Percentiles rank a stretch among this genome's conserved stretches.
These are phyloP conservation scores for Hemithea aestivaria DNA, from an alignment of 2,888 invertebrate species.

Conservation along the genomic window DNA sequence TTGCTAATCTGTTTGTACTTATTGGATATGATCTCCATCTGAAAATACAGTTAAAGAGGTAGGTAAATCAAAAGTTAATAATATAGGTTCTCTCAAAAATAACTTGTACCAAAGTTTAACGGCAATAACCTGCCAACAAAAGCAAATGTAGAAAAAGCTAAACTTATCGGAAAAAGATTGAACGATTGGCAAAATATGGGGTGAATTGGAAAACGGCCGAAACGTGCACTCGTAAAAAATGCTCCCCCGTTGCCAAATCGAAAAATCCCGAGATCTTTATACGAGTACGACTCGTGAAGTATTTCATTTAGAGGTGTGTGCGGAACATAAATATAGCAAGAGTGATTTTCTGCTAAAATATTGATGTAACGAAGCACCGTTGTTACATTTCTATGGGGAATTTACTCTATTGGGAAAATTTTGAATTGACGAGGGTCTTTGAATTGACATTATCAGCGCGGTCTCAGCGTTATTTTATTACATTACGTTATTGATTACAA, in stretches of 20 bases:
- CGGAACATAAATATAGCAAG: constrained; percentile 7
- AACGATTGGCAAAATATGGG: constrained; percentile 33
- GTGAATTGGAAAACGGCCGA: constrained; percentile 27
- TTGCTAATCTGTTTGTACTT: constrained; percentile 46
- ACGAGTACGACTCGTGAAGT: not conserved
- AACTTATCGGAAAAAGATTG: constrained; percentile 26
- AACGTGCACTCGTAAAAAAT: constrained; percentile 28
- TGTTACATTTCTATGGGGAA: constrained; percentile 28
- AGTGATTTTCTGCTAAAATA: constrained; percentile 17
- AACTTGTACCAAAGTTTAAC: constrained; percentile 21
- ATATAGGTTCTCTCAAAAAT: constrained; percentile 28
- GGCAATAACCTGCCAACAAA: constrained; percentile 27
- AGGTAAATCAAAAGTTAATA: not conserved
- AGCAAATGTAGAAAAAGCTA: constrained; percentile 26
- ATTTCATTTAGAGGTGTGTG: constrained; percentile 21
- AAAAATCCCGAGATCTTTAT: constrained; percentile 21
- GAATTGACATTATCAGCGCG: constrained; percentile 37
- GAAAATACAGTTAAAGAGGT: not conserved
- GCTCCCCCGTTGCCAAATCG: constrained; percentile 22
- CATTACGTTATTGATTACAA: no score
- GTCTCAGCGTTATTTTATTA: constrained; percentile 34
- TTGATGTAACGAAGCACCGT: constrained; percentile 44
- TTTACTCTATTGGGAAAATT: constrained; percentile 34
- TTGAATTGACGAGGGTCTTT: constrained; percentile 48
- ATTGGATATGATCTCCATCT: constrained; percentile 26